A percentile compares a stretch with the other conserved stretches of the same genome.
phyloP scores from a whole-genome alignment of 2,113 vertebrate genomes.

The Nematolebias whitei region DNA sequence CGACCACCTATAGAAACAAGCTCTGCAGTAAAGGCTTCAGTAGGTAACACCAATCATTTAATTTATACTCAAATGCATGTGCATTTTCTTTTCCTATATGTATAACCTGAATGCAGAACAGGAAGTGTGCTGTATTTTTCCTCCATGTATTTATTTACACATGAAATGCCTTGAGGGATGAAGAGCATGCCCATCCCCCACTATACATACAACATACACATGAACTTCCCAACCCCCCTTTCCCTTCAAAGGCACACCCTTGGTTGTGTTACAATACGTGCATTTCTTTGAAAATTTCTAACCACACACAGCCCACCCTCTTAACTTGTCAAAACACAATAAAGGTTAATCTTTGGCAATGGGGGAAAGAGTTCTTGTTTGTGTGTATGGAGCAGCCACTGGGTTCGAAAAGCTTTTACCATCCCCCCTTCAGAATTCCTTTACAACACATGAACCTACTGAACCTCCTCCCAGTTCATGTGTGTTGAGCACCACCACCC shows the following conservation, averaged over 20 bases:
- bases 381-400: conserved; percentile 20
- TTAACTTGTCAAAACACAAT: conserved; percentile 37
- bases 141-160: conserved; percentile 17
- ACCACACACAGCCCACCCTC: background rate
- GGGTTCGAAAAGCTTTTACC: conserved; percentile 35
- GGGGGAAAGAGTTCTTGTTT: conserved; percentile 18
- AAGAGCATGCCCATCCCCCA: conserved; percentile 55
- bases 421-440: conserved; percentile 65
- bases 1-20: conserved; percentile 31
- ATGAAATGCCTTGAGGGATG: conserved; percentile 12
- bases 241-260: conserved; percentile 26
- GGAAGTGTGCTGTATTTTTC: background rate
- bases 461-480: conserved; percentile 64
- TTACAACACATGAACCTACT: conserved; percentile 55
- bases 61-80: background rate
- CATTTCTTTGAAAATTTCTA: conserved; percentile 9
- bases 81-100: background rate
- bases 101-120: background rate
- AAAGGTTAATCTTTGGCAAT: conserved; percentile 50
- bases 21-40: background rate
- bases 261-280: conserved; percentile 31
- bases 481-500: conserved; percentile 53
- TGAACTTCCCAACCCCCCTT: conserved; percentile 35
- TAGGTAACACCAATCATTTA: background rate
- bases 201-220: conserved; percentile 55